Percentiles rank a stretch among this genome's conserved stretches.
Conservation (phyloP, 1,140 invertebrate species). For the Scylla paramamosain region DNA sequence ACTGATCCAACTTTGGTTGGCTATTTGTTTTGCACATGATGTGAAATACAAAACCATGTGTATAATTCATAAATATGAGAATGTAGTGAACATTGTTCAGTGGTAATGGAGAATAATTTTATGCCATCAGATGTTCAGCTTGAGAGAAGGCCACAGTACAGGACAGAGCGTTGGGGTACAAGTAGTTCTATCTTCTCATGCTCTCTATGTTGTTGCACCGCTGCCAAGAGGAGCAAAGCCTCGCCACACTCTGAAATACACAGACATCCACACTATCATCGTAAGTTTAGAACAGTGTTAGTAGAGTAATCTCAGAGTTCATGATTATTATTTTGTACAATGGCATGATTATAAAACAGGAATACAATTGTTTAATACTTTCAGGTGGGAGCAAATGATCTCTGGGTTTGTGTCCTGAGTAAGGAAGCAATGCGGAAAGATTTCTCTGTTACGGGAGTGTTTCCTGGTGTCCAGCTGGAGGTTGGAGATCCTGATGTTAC, state of each 20-base stretch:
- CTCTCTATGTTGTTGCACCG: constrained; percentile 71
- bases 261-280: constrained; percentile 69
- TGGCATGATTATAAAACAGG: neutral
- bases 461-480: constrained; percentile 70
- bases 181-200: constrained; percentile 72
- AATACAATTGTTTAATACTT: neutral
- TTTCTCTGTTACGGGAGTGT: constrained; percentile 39
- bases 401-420: constrained; percentile 73
- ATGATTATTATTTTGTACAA: neutral
- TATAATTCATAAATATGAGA: too few species aligned
- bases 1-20: too few species aligned
- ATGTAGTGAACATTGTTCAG: neutral
- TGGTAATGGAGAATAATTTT: too few species aligned
- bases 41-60: too few species aligned
- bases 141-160: constrained; percentile 72
- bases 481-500: constrained; percentile 73
- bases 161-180: constrained; percentile 65
- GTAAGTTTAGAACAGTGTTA: constrained; percentile 44
- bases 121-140: constrained; percentile 60
- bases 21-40: too few species aligned
- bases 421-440: constrained; percentile 70
- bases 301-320: neutral
- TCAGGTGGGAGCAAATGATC: constrained; percentile 73
- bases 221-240: constrained; percentile 53
- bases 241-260: constrained; percentile 65